Evolutionary conservation across 2,113 vertebrate genomes (phyloP), one percentile per base, ranked within the genome.

Genomic region (Phoenicopterus ruber): DNA sequence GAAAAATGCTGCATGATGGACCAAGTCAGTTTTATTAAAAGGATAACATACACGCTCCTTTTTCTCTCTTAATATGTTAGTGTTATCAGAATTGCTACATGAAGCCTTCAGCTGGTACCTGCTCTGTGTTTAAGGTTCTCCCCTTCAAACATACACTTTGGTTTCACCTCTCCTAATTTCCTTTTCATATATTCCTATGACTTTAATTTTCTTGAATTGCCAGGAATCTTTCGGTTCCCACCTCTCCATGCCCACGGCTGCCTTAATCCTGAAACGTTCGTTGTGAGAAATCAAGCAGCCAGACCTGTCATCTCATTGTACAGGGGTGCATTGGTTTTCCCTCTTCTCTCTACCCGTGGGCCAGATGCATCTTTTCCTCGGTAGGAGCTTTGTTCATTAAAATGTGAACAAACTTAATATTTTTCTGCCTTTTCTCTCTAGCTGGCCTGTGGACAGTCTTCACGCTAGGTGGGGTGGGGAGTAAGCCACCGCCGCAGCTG

Each of bases 371-470:
- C 19, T 19, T 54, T n/a, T 24, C 32, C 58, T 47, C 12, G 73
- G 15, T 20, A 46, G 34, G 14, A 61, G 17, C 17, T 38, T 66
- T 74, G 6, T 62, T 72, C 20, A 6, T 59, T 62, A 22, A 61
- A 46, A 62, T 1, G 3, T 25, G n/a, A 58, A 34, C 19, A 2
- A 14, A 28, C 4, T 1, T 32, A 2, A 4, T 40, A 13, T 17
- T 55, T 26, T 29, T 92, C 19, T 40, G 16, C 62, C 66, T 97
- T 85, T 80, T 77, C 58, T 80, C 52, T 91, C 76, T 89, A 99
- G 99, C 99, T 97, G 99, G 99, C 25, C 98, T 99, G 44, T 99
- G 99, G 99, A 99, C 98, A 2, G 99, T 99, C 82, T 99, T 99
- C 96, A 99, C 99, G 0, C 97, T 99, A 29, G 99, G 99, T 1